A percentile compares a stretch with the other conserved stretches of the same genome.
These are phyloP conservation scores for Phylloscopus whistleri DNA, from an alignment of 2,113 vertebrate genomes.

Conservation along the genomic window DNA sequence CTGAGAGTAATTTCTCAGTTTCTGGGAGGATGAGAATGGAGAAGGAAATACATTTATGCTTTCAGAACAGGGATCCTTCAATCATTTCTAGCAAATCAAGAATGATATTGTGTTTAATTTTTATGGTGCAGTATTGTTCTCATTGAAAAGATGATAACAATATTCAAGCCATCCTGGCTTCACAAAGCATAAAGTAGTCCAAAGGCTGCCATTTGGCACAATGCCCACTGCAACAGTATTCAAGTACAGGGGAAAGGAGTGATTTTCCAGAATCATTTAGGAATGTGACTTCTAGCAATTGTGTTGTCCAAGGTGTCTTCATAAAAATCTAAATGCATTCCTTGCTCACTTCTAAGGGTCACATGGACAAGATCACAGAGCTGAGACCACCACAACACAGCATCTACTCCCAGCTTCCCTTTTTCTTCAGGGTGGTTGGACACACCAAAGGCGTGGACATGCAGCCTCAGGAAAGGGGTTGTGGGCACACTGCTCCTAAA, in stretches of 20 bases:
- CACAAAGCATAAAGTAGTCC: not conserved
- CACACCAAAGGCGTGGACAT: accelerated
- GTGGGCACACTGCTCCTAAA: not conserved
- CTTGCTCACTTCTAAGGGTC: not conserved
- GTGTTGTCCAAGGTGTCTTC: not conserved
- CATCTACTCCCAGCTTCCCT: not conserved
- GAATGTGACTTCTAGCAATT: not conserved
- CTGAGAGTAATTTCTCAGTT: not conserved
- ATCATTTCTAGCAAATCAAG: not conserved
- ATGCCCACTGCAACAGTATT: not conserved
- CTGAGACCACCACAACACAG: not conserved
- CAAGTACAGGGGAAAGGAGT: not conserved
- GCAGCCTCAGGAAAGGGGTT: not conserved
- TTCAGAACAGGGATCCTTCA: not conserved
- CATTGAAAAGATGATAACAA: not conserved
- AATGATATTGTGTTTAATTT: not conserved
- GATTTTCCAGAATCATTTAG: not conserved
- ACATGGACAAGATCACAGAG: not conserved
- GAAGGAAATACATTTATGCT: not conserved
- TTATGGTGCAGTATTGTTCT: not conserved
- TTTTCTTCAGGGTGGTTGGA: not conserved
- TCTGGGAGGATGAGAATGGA: not conserved
- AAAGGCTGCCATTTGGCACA: not conserved
- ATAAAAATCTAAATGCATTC: not conserved
- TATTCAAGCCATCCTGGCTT: not conserved